These are phyloP conservation scores for Peromyscus californicus DNA, from an alignment of 2,113 vertebrate species.

Conservation along the genomic window DNA sequence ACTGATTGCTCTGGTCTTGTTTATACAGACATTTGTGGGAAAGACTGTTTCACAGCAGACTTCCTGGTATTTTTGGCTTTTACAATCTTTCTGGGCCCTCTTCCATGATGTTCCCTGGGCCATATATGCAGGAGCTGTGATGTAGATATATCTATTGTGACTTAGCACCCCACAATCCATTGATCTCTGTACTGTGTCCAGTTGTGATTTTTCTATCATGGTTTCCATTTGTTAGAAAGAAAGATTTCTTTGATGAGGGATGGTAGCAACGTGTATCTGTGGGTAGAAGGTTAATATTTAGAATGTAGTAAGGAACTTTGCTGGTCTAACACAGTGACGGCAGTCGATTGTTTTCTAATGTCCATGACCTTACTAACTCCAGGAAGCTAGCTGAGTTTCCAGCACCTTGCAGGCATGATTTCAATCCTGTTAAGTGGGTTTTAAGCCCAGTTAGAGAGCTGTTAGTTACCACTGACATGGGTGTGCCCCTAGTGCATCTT, in stretches of 20 bases:
- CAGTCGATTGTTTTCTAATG: not conserved
- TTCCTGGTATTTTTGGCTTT: not conserved
- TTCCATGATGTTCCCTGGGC: not conserved
- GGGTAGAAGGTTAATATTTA: not conserved
- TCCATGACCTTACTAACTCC: not conserved
- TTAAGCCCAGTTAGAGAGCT: not conserved
- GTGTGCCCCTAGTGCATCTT: not conserved
- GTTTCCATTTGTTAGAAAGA: not conserved
- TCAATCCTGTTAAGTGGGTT: too few relatives aligned
- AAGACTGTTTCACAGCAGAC: not conserved
- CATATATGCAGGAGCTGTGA: not conserved
- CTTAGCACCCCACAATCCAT: not conserved
- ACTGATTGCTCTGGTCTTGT: not conserved
- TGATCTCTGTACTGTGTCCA: not conserved
- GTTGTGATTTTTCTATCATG: not conserved
- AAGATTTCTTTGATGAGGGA: not conserved
- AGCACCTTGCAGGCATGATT: not conserved
- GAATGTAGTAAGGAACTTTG: not conserved
- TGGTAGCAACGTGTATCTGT: not conserved
- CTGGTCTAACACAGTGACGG: not conserved
- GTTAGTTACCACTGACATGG: not conserved
- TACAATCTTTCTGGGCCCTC: not conserved
- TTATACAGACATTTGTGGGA: not conserved
- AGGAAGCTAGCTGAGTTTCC: not conserved
- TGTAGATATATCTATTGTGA: not conserved